A percentile compares a stretch with the other conserved stretches of the same genome.
phyloP scores from a whole-genome alignment of 2,113 vertebrate genomes.

The Emydura subglobosa region DNA sequence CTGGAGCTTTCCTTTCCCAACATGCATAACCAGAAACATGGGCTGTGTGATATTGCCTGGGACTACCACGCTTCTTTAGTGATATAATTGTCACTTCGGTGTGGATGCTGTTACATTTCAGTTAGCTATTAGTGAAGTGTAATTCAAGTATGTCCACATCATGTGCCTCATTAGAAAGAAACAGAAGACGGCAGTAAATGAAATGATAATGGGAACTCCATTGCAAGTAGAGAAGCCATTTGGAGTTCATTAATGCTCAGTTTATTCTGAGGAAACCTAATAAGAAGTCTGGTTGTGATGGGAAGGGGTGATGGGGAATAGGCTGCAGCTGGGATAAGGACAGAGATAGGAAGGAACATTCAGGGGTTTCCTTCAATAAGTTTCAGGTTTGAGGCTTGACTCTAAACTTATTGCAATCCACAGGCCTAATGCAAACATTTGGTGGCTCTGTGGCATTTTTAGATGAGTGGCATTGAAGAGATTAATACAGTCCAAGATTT shows the following conservation, averaged over 20 bases:
- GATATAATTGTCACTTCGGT: slow-evolving; percentile 27
- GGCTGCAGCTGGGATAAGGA: not conserved
- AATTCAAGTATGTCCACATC: slow-evolving; percentile 59
- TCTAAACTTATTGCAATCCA: not conserved
- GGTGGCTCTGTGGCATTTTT: not conserved
- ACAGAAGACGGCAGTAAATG: not conserved
- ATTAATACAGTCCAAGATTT: not conserved
- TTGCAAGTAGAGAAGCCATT: not conserved
- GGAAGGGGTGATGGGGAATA: not conserved
- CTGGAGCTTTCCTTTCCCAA: not conserved
- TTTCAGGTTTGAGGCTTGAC: not conserved
- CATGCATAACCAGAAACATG: slow-evolving; percentile 33
- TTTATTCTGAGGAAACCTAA: not conserved
- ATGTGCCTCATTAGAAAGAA: slow-evolving; percentile 20
- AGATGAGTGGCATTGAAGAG: not conserved
- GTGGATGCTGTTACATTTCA: slow-evolving; percentile 14
- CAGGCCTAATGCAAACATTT: not conserved
- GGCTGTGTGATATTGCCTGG: slow-evolving; percentile 22
- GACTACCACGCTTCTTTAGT: slow-evolving; percentile 38
- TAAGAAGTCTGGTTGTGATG: not conserved
- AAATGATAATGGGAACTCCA: not conserved
- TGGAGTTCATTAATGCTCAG: not conserved
- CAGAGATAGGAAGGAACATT: not conserved
- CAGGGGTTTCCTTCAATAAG: not conserved
- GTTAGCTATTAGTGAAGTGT: not conserved